Base-by-base conservation (phyloP, 2,888 invertebrate genomes). In the Cheiracanthium punctorium region DNA sequence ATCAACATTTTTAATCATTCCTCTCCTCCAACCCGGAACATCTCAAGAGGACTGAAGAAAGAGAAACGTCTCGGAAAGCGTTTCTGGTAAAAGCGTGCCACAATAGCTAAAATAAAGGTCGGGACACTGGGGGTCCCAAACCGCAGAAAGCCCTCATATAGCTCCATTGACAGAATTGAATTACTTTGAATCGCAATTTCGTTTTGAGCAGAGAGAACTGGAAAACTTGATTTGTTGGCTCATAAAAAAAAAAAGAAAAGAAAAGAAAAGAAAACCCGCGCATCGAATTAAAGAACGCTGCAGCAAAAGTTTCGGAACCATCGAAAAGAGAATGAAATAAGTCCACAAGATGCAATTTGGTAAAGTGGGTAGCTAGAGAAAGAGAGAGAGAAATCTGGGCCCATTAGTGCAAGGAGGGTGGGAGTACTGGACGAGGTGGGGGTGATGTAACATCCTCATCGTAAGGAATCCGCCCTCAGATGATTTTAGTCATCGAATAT, bases 401-500 rank as follows among this genome's bases (percentile, higher is more conserved):
- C 69, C 76, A 76, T 82, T 76, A 82, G 64, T 65, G 82, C 30
- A 2, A 7, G 14, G 58, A 58, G 58, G 58, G 24, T 24, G n/a
- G 43, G 43, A 17, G 43, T 14, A 24, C 10, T 37, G 4, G 37
- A n/a, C n/a, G 48, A 48, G 48, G 48, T 64, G 70, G 71, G 73
- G 70, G 37, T 75, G 28, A 52, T 69, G 74, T 33, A 58, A 67
- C 58, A 58, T 70, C 71, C 72, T 32, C 76, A 76, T 72, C 67
- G n/a, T 17, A 30, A 30, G 52, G 65, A 33, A 58, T 52, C 75
- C 77, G 67, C 76, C 76, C 33, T 48, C 43, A 76, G 58, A 77
- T 77, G 72, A 77, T 82, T 82, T 82, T 67, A 77, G 76, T 82
- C 77, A 76, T 82, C 82, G 71, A 82, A 76, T 82, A 82, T 82